Percentiles rank a stretch among this genome's conserved stretches.
Conservation (phyloP, 2,888 invertebrate species). For the Dryadula phaetusa region DNA sequence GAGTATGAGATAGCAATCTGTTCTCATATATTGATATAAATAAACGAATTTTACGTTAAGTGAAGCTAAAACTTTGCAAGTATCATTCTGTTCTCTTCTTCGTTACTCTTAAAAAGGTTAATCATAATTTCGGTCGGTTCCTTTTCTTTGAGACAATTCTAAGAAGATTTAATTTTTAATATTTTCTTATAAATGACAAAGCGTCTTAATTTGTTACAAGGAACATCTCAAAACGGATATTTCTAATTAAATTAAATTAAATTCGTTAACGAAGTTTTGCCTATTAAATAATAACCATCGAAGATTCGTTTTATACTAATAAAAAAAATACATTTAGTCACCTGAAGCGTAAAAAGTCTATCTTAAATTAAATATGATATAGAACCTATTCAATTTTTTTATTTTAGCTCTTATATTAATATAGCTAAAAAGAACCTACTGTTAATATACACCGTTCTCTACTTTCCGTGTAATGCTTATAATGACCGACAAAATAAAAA, state of each 20-base stretch:
- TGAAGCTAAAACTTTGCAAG: not conserved
- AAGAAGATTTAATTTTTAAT: conserved; percentile 25
- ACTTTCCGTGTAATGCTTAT: no score
- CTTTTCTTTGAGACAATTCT: conserved; percentile 7
- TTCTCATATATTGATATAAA: not conserved
- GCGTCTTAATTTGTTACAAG: conserved; percentile 23
- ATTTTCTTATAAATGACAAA: conserved; percentile 26
- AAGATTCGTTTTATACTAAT: not conserved
- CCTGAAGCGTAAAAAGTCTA: no score
- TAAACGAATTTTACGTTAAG: not conserved
- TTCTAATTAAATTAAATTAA: conserved; percentile 29
- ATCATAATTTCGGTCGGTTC: conserved; percentile 14
- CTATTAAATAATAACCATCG: not conserved
- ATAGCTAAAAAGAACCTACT: no score
- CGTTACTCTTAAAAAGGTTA: conserved; percentile 8
- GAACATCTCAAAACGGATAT: conserved; percentile 18
- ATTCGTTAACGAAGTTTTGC: conserved; percentile 22
- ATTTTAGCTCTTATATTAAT: no score
- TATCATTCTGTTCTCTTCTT: not conserved
- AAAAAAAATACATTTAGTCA: not conserved
- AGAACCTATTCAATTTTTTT: no score
- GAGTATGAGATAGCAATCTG: no score
- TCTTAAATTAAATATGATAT: no score
- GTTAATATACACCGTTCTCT: no score
- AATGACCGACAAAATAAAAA: no score